Conservation (phyloP, 2,888 invertebrate species). For the Prenolepis imparis region DNA sequence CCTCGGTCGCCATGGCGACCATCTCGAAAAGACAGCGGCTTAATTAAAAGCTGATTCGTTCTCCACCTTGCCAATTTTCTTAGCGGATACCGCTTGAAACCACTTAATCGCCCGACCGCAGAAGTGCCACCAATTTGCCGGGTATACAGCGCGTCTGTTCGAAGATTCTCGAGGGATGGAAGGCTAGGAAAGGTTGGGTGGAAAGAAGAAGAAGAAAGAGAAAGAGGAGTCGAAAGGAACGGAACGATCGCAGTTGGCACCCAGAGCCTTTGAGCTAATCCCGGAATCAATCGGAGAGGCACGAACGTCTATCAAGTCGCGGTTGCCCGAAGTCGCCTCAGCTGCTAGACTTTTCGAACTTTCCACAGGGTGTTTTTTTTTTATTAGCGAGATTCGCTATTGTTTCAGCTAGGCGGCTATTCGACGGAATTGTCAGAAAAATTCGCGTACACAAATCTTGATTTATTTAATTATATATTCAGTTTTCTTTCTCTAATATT, state of each 20-base stretch:
- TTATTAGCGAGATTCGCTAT: slow-evolving; percentile 39
- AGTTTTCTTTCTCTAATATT: not conserved
- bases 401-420: not conserved
- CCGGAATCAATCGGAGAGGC: slow-evolving; percentile 78
- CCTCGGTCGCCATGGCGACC: slow-evolving; percentile 57
- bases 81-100: slow-evolving; percentile 80
- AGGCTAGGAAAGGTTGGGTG: slow-evolving; percentile 25
- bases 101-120: slow-evolving; percentile 84
- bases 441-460: not conserved
- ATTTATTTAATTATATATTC: not conserved
- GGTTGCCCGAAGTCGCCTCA: slow-evolving; percentile 55
- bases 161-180: slow-evolving; percentile 72
- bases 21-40: slow-evolving; percentile 69
- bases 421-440: not conserved
- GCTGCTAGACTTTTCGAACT: slow-evolving; percentile 50
- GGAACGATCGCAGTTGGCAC: slow-evolving; percentile 83
- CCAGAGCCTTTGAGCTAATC: slow-evolving; percentile 78
- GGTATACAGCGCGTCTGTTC: slow-evolving; percentile 78
- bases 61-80: slow-evolving; percentile 74
- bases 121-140: slow-evolving; percentile 84
- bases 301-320: slow-evolving; percentile 69
- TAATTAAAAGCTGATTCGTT: slow-evolving; percentile 74
- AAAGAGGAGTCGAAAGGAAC: slow-evolving; percentile 71
- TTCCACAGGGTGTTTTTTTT: slow-evolving; percentile 12
- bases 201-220: slow-evolving; percentile 37